Evolutionary conservation across 2,888 invertebrate genomes (phyloP), one percentile per base, ranked within the genome.

Genomic region (Sesia bembeciformis): DNA sequence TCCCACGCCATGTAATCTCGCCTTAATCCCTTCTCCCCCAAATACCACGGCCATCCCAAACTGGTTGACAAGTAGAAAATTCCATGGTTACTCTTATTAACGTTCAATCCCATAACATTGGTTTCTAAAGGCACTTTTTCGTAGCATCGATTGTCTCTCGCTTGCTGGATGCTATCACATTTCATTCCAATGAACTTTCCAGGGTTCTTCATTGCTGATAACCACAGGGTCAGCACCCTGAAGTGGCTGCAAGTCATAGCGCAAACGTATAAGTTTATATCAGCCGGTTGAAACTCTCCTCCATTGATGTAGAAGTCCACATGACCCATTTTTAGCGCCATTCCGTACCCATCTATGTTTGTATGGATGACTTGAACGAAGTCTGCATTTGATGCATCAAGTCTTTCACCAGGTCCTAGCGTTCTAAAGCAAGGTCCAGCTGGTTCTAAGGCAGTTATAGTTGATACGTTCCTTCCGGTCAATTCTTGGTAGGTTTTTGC

Each of bases 321-420:
- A 54, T 89, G 88, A 0, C 89, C 89, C 86, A 88, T 85, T 0
- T 64, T 70, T 0, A 75, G 61, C 0, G 87, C 85, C 86, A 89
- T 88, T 0, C 89, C 89, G 38, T 75, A 88, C 0, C 81, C 88
- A 52, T 89, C 89, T n/a, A 88, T 85, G 54, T 88, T 89, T 0
- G 87, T 87, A 53, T 89, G 88, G 4, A 89, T 62, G 0, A 88
- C 86, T 62, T 84, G 79, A 0, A 89, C 86, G 46, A 84, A 88
- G 56, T 86, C 84, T 0, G 87, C 87, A 52, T 87, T 70, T 0
- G 83, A 77, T 0, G 76, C 67, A 51, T 81, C 75, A 0, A 89
- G 66, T 51, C 88, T 66, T 0, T 85, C 77, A 0, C 69, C 60
- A 0, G 72, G 60, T 0, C 64, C 71, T 7, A 86, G 57, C 3